A percentile compares a stretch with the other conserved stretches of the same genome.
Evolutionary conservation across 2,888 invertebrate genomes (phyloP).

Genomic region (Trichopoda pennipes): DNA sequence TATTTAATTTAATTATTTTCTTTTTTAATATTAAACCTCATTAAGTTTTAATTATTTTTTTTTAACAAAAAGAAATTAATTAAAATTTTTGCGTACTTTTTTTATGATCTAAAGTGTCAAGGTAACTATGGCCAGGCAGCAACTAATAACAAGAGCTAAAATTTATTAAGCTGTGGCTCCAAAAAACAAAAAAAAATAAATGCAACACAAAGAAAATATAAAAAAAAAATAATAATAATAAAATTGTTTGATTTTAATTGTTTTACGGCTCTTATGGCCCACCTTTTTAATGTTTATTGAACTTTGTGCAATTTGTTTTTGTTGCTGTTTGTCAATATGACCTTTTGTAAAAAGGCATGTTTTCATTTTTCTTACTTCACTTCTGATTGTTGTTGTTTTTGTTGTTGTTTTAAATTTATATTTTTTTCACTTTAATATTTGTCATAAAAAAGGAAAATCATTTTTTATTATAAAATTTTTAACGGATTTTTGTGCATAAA

Average conservation of each 20-base stretch:
- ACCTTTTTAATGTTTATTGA: slow-evolving; percentile 66
- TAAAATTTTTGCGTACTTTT: background rate
- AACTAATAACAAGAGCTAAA: slow-evolving; percentile 13
- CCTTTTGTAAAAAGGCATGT: background rate
- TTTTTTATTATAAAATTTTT: too few species aligned
- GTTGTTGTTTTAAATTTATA: too few species aligned
- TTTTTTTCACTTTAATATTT: too few species aligned
- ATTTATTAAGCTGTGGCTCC: background rate
- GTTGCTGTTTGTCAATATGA: slow-evolving; percentile 33
- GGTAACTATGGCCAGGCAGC: background rate
- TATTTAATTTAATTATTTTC: slow-evolving; percentile 5
- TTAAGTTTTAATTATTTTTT: slow-evolving; percentile 25
- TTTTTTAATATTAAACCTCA: slow-evolving; percentile 1
- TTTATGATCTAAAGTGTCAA: slow-evolving; percentile 1
- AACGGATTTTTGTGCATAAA: too few species aligned
- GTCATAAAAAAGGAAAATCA: too few species aligned
- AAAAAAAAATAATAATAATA: too few species aligned
- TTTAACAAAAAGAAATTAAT: slow-evolving; percentile 4
- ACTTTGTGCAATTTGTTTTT: slow-evolving; percentile 30
- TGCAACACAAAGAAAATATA: background rate
- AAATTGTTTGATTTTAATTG: slow-evolving; percentile 36
- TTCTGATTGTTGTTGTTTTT: slow-evolving; percentile 1
- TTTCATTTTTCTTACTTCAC: background rate
- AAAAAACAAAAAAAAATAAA: slow-evolving; percentile 1
- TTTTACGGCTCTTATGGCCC: slow-evolving; percentile 52